Evolutionary conservation across 2,113 vertebrate species (phyloP).

Genomic region (Tragelaphus scriptus): DNA sequence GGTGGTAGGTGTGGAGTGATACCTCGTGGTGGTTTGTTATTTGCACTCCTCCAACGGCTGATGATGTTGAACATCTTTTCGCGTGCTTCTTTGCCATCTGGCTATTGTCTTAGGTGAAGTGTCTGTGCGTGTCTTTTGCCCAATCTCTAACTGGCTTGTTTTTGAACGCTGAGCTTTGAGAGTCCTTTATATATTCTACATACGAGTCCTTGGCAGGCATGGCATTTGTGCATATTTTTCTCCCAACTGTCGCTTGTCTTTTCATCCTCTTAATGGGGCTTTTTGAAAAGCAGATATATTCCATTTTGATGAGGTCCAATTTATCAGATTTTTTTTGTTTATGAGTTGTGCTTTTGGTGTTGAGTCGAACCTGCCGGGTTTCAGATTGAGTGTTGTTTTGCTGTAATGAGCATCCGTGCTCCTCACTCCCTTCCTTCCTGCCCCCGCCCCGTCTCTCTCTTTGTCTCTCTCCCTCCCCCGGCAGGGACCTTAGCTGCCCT

Average conservation of each 20-base stretch:
- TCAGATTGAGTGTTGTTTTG: not conserved
- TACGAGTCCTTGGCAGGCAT: not conserved
- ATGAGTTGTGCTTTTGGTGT: not conserved
- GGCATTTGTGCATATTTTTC: not conserved
- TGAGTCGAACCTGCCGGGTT: not conserved
- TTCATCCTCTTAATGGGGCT: not conserved
- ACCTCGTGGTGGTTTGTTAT: rapidly evolving
- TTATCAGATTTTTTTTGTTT: not conserved
- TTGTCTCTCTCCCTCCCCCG: not conserved
- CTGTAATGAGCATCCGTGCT: rapidly evolving
- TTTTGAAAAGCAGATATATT: not conserved
- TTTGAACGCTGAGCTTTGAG: not conserved
- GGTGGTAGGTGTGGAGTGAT: rapidly evolving
- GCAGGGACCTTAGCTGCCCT: not conserved
- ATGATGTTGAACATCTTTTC: not conserved
- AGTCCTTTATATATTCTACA: not conserved
- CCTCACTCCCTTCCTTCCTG: not conserved
- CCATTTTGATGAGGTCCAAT: not conserved
- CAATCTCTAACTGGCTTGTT: not conserved
- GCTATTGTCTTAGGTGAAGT: rapidly evolving
- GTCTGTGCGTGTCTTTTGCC: not conserved
- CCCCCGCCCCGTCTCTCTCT: too few relatives aligned
- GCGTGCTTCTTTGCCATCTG: rapidly evolving
- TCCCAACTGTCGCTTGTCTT: not conserved
- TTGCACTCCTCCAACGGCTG: not conserved